These are phyloP conservation scores for Micromys minutus DNA, from an alignment of 2,113 vertebrate species.

Conservation along the genomic window DNA sequence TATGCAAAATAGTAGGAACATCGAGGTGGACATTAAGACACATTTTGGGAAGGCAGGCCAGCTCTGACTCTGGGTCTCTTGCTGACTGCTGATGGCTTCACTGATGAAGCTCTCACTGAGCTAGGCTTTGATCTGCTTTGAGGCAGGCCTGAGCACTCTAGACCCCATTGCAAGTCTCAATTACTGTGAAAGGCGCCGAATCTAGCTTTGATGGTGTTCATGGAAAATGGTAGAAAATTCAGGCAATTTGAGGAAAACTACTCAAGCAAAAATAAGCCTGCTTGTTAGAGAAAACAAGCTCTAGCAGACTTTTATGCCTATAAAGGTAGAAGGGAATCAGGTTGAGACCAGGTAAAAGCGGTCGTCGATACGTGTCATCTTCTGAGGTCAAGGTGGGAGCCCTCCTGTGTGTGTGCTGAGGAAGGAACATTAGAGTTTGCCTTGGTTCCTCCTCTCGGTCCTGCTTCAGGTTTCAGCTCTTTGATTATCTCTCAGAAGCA, in stretches of 20 bases:
- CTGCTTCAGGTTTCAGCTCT: neutral
- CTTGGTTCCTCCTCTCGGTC: neutral
- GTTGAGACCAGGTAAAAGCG: neutral
- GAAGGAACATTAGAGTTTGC: neutral
- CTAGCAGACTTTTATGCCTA: neutral
- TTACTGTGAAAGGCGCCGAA: slow-evolving; percentile 55
- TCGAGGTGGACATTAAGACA: neutral
- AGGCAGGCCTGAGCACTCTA: neutral
- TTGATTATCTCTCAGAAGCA: neutral
- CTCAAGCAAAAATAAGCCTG: slow-evolving; percentile 35
- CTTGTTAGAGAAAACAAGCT: slow-evolving; percentile 57
- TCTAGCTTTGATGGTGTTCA: slow-evolving; percentile 47
- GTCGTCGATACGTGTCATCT: neutral
- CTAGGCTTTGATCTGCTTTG: slow-evolving; percentile 62
- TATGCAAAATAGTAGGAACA: slow-evolving; percentile 27
- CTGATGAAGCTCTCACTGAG: neutral
- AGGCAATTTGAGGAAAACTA: neutral
- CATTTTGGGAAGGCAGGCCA: neutral
- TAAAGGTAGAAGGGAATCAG: neutral
- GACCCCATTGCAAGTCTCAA: slow-evolving; percentile 46
- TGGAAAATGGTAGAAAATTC: slow-evolving; percentile 58
- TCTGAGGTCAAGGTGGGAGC: neutral
- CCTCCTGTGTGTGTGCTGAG: neutral
- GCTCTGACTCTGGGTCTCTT: neutral
- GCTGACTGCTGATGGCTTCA: neutral